These are phyloP conservation scores for Drosophila robusta DNA, from an alignment of 2,888 invertebrate species.

Conservation along the genomic window DNA sequence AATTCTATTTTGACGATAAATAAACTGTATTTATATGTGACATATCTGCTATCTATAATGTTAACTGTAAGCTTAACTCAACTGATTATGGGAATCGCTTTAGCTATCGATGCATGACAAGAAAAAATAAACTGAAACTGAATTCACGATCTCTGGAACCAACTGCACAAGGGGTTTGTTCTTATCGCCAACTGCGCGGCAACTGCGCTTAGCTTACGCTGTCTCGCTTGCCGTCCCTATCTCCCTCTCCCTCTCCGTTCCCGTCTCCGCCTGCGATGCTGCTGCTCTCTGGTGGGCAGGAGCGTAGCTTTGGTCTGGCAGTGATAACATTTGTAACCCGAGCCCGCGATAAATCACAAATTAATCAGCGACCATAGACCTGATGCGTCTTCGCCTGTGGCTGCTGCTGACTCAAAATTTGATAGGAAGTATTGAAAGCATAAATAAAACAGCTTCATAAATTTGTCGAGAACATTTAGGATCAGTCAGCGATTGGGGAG, in stretches of 20 bases:
- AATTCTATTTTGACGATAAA: neutral
- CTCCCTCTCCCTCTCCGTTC: neutral
- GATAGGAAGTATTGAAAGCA: slow-evolving; percentile 1
- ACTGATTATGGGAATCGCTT: slow-evolving; percentile 38
- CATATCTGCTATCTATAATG: slow-evolving; percentile 18
- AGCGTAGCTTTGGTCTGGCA: slow-evolving; percentile 60
- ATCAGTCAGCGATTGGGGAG: neutral
- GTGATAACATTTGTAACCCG: slow-evolving; percentile 77
- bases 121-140: slow-evolving; percentile 20
- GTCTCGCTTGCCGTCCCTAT: slow-evolving; percentile 26
- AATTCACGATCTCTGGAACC: slow-evolving; percentile 24
- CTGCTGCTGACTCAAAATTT: slow-evolving; percentile 45
- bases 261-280: neutral
- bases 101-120: slow-evolving; percentile 23
- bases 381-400: slow-evolving; percentile 1
- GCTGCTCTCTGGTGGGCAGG: slow-evolving; percentile 22
- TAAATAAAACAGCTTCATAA: slow-evolving; percentile 23
- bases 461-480: slow-evolving; percentile 18
- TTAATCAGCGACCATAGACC: slow-evolving; percentile 64
- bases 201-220: slow-evolving; percentile 11
- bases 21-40: neutral
- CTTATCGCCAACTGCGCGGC: slow-evolving; percentile 53
- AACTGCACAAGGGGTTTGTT: slow-evolving; percentile 43
- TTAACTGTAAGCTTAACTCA: slow-evolving; percentile 19
- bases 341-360: slow-evolving; percentile 72